Evolutionary conservation across 2,888 invertebrate genomes (phyloP).

Genomic region (Trilocha varians): DNA sequence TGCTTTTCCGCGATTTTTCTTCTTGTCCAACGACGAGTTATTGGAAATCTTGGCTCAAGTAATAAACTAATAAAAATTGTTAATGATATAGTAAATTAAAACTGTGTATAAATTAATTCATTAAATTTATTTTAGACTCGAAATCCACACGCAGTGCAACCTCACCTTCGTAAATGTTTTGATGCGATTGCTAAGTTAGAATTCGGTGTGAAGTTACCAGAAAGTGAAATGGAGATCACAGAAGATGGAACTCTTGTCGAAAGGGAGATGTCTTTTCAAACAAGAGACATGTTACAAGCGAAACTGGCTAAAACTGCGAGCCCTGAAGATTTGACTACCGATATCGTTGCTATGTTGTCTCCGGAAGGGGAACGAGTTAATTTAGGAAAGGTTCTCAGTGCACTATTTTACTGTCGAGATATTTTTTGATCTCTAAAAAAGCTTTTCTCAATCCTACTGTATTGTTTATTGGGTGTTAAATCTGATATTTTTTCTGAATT

Average conservation of each 20-base stretch:
- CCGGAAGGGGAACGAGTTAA: conserved; percentile 89
- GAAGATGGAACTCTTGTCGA: conserved; percentile 65
- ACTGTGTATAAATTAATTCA: neutral
- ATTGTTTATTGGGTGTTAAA: no score
- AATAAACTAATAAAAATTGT: conserved; percentile 8
- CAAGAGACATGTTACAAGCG: conserved; percentile 53
- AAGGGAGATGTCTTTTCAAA: conserved; percentile 55
- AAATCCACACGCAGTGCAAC: conserved; percentile 92
- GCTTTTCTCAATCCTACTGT: no score
- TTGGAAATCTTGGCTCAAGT: conserved; percentile 92
- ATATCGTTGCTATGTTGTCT: conserved; percentile 91
- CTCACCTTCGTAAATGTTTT: conserved; percentile 91
- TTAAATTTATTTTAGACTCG: conserved; percentile 71
- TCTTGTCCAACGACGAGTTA: conserved; percentile 91
- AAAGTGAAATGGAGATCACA: conserved; percentile 65
- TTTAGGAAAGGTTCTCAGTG: conserved; percentile 80
- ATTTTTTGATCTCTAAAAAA: no score
- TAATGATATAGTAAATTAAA: neutral
- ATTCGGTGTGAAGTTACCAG: conserved; percentile 76
- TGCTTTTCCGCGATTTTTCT: conserved; percentile 91
- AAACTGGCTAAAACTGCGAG: conserved; percentile 49
- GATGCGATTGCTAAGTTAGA: conserved; percentile 86
- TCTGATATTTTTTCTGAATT: no score
- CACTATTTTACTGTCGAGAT: no score
- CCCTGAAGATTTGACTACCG: conserved; percentile 78